Conservation (phyloP, 2,888 invertebrate genomes). For the Coronaproctus castanopsis region DNA sequence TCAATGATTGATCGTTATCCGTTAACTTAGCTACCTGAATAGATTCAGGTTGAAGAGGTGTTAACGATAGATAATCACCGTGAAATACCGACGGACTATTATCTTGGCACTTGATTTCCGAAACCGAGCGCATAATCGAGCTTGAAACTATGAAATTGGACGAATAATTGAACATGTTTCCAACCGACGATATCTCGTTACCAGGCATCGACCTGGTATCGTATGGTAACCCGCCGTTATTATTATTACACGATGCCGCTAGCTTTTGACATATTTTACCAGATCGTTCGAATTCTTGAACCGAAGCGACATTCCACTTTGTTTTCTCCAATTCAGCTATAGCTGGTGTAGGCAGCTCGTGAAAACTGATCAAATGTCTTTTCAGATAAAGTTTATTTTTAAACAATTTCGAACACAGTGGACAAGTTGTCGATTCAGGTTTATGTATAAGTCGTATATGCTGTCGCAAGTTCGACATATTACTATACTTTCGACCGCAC, state of each 20-base stretch:
- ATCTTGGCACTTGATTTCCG: not conserved
- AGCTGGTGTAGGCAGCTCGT: slow-evolving; percentile 25
- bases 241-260: too few species aligned
- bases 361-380: slow-evolving; percentile 37
- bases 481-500: slow-evolving; percentile 43
- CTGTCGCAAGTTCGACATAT: slow-evolving; percentile 41
- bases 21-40: too few species aligned
- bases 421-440: slow-evolving; percentile 39
- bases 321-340: not conserved
- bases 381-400: slow-evolving; percentile 41
- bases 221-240: not conserved
- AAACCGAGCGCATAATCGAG: not conserved
- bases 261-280: not conserved
- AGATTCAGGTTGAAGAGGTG: not conserved
- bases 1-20: too few species aligned
- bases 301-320: not conserved
- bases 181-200: not conserved
- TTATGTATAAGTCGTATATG: slow-evolving; percentile 44
- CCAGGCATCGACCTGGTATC: not conserved
- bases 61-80: not conserved
- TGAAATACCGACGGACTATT: not conserved
- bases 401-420: slow-evolving; percentile 39
- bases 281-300: not conserved
- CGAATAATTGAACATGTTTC: not conserved
- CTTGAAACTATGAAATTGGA: not conserved